Conservation (phyloP, 2,888 invertebrate species). For the Rhagonycha fulva region DNA sequence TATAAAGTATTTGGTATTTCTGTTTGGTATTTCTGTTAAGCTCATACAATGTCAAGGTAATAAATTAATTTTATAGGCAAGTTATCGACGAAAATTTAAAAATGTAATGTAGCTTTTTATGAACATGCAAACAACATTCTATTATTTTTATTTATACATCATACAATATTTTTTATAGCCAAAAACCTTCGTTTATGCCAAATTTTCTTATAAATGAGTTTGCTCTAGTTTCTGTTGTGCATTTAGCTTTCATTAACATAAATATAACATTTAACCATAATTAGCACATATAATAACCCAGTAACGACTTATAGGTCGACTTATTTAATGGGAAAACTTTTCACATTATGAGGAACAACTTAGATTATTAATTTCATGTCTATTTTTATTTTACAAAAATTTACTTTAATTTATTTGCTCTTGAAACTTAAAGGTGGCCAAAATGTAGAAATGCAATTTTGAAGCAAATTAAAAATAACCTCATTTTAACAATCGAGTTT, state of each 20-base stretch:
- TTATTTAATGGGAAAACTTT: slow-evolving; percentile 15
- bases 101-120: slow-evolving; percentile 14
- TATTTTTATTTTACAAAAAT: not conserved
- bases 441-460: not conserved
- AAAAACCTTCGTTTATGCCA: not conserved
- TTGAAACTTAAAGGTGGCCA: not conserved
- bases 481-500: no score
- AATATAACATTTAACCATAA: slow-evolving; percentile 10
- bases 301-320: slow-evolving; percentile 4
- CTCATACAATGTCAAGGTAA: not conserved
- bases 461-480: not conserved
- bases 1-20: no score
- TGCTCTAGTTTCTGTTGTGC: slow-evolving; percentile 10
- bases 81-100: not conserved
- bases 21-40: slow-evolving; percentile 11
- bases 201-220: not conserved
- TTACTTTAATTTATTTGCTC: not conserved
- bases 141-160: not conserved
- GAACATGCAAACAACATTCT: slow-evolving; percentile 2
- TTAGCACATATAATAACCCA: slow-evolving; percentile 14
- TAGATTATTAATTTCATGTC: not conserved
- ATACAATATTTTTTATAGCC: not conserved
- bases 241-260: slow-evolving; percentile 7
- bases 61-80: not conserved
- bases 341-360: slow-evolving; percentile 9